Percentiles rank a stretch among this genome's conserved stretches.
phyloP scores from a whole-genome alignment of 2,113 vertebrate species.

The Cheilinus undulatus region DNA sequence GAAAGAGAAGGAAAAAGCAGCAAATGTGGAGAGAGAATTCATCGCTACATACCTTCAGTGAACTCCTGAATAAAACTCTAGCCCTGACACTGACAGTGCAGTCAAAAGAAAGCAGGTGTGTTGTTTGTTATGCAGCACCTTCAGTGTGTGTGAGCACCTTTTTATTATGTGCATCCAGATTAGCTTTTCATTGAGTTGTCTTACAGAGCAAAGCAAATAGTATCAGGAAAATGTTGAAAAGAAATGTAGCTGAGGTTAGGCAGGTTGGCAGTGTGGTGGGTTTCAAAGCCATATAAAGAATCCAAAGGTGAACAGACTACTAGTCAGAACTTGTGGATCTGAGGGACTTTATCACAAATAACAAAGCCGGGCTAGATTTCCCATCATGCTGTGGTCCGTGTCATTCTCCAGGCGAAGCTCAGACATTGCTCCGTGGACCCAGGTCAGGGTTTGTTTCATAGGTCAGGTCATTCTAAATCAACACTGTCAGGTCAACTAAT shows the following conservation, averaged over 20 bases:
- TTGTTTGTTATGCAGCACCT: not conserved
- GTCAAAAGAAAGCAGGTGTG: not conserved
- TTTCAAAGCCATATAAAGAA: no score
- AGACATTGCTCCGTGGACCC: no score
- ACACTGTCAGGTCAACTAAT: no score
- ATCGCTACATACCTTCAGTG: constrained; percentile 3
- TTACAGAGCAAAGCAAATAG: not conserved
- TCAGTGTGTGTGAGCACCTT: not conserved
- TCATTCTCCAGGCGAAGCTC: no score
- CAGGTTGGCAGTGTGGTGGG: not conserved
- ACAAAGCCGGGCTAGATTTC: no score
- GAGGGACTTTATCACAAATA: no score
- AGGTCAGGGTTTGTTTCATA: no score
- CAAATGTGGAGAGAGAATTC: constrained; percentile 4
- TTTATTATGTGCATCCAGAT: constrained; percentile 14
- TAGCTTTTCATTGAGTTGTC: not conserved
- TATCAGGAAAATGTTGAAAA: not conserved
- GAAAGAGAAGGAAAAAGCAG: constrained; percentile 4
- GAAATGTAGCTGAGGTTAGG: not conserved
- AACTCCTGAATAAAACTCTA: not conserved
- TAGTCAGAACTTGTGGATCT: no score
- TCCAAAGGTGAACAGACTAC: no score
- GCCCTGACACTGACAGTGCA: not conserved
- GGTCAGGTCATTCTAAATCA: no score
- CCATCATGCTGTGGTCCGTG: no score